Evolutionary conservation across 1,140 invertebrate genomes (phyloP).

Genomic region (Temnothorax curvispinosus): DNA sequence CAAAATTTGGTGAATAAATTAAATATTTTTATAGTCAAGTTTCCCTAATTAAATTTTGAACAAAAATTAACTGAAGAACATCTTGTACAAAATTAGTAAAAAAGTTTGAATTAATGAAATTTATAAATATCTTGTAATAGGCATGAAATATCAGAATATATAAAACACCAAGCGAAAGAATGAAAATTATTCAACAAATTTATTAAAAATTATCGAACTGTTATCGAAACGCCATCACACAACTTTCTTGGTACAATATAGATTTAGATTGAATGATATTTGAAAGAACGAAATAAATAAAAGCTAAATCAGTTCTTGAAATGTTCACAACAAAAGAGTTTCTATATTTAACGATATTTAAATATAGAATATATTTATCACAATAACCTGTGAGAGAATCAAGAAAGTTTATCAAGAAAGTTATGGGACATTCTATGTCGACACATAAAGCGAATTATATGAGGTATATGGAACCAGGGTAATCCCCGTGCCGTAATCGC

Average conservation of each 20-base stretch:
- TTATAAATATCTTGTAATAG: background rate
- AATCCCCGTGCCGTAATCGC: slow-evolving; percentile 40
- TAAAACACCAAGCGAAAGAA: background rate
- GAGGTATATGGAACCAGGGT: slow-evolving; percentile 46
- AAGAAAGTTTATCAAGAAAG: slow-evolving; percentile 40
- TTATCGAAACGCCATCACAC: background rate
- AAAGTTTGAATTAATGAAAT: background rate
- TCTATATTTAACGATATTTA: background rate
- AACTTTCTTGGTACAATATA: background rate
- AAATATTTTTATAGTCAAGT: background rate
- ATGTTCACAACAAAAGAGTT: background rate
- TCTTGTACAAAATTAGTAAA: background rate
- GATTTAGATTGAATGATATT: background rate
- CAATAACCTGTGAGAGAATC: background rate
- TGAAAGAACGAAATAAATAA: background rate
- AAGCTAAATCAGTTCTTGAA: background rate
- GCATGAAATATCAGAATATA: background rate
- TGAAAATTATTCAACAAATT: background rate
- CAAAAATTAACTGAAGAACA: background rate
- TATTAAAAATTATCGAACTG: too few species aligned
- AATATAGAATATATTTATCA: slow-evolving; percentile 38
- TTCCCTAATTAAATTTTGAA: background rate
- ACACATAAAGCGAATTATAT: slow-evolving; percentile 46
- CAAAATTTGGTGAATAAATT: background rate
- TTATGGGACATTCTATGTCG: slow-evolving; percentile 24